Evolutionary conservation across 2,797 vertebrate species (phyloP), one percentile per base, ranked within the genome.

Genomic region (Cossypha caffra): DNA sequence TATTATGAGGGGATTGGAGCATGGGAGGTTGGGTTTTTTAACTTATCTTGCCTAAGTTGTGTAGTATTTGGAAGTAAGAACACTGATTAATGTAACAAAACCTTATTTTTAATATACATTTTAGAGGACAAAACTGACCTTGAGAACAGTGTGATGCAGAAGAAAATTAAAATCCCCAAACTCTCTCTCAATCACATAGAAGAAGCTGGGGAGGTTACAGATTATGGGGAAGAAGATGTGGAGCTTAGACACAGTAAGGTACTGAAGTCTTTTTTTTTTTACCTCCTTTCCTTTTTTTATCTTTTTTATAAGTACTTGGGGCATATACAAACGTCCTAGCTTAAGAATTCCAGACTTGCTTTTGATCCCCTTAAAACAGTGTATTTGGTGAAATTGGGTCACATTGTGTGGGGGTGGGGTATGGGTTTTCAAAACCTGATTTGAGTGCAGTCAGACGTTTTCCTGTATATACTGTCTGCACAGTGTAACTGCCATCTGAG

Each of bases 141-240:
- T 98, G 99, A 99, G 98, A 99, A 99, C 97, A 99, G 98, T 98
- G 99, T 99, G 98, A 99, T 99, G 98, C 99, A 99, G 98, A 99
- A 99, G 98, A 99, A 99, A 99, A 99, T 99, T 98, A 99, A 99
- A 99, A 99, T 99, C 98, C 99, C 99, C 98, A 99, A 99, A 98
- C 99, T 99, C 98, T 99, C 99, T 96, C 98, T 98, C 98, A 99
- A 98, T 98, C 99, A 99, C 96, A 86, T 99, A 97, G 99, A 99
- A 98, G 99, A 99, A 98, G 98, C 98, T 95, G 98, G 98, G 97
- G 99, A 99, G 96, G 99, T 97, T 97, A 97, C 99, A 98, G 98
- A 98, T 98, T 99, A 99, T 97, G 99, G 98, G 97, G 99, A 99
- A 95, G 99, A 99, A 97, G 98, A 99, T 97, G 98, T 98, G 98